Conservation (phyloP, 2,113 vertebrate species). For the Anarrhichthys ocellatus region DNA sequence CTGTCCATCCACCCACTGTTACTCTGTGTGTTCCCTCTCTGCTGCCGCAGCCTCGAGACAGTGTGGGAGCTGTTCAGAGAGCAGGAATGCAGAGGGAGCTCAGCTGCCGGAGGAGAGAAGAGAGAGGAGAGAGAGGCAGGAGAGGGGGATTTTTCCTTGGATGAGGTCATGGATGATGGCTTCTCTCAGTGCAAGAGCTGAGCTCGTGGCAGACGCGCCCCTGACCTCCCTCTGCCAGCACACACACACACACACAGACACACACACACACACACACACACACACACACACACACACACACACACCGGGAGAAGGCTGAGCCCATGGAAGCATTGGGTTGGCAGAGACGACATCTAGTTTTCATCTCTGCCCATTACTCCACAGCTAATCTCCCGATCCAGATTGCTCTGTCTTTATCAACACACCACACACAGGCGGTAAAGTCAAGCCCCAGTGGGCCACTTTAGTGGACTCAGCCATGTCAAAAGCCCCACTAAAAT, state of each 20-base stretch:
- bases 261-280: slow-evolving; percentile 45
- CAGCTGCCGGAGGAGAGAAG: slow-evolving; percentile 58
- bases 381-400: slow-evolving; percentile 63
- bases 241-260: slow-evolving; percentile 34
- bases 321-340: slow-evolving; percentile 42
- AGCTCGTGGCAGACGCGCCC: slow-evolving; percentile 76
- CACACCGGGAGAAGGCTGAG: slow-evolving; percentile 24
- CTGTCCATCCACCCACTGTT: slow-evolving; percentile 60
- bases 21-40: slow-evolving; percentile 62
- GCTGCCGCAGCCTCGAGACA: slow-evolving; percentile 60
- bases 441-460: slow-evolving; percentile 48
- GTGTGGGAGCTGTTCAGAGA: slow-evolving; percentile 80
- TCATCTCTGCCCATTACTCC: slow-evolving; percentile 68
- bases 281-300: slow-evolving; percentile 11
- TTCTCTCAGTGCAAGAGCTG: slow-evolving; percentile 65
- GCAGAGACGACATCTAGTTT: slow-evolving; percentile 66
- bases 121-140: slow-evolving; percentile 58
- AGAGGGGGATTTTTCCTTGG: slow-evolving; percentile 81
- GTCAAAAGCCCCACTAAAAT: slow-evolving; percentile 71
- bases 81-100: slow-evolving; percentile 78
- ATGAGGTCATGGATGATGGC: slow-evolving; percentile 83
- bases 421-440: slow-evolving; percentile 39
- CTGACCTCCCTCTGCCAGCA: slow-evolving; percentile 68
- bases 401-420: slow-evolving; percentile 62
- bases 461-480: slow-evolving; percentile 55